Percentiles rank a stretch among this genome's conserved stretches.
phyloP scores from a whole-genome alignment of 2,113 vertebrate genomes.

The Erinaceus europaeus region DNA sequence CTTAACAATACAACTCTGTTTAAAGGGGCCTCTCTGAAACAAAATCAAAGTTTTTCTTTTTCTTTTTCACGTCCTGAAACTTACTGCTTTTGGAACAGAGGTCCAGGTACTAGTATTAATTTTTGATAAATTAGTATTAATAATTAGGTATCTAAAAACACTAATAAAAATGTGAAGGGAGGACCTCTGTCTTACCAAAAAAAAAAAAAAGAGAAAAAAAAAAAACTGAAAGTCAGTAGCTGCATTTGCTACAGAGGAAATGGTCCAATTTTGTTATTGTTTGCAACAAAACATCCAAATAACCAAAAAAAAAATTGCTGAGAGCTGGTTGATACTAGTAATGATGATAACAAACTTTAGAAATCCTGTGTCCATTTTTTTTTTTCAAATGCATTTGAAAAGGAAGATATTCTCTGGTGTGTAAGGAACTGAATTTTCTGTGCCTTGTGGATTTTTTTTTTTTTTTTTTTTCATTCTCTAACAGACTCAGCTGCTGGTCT shows the following conservation, averaged over 20 bases:
- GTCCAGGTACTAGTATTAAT: background rate
- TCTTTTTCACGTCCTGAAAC: background rate
- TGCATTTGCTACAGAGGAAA: slow-evolving; percentile 31
- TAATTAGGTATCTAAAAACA: background rate
- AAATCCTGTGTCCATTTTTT: background rate
- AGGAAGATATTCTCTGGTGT: background rate
- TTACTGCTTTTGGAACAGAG: background rate
- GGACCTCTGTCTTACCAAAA: background rate
- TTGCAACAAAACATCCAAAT: slow-evolving; percentile 46
- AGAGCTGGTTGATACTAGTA: slow-evolving; percentile 14
- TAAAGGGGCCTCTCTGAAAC: slow-evolving; percentile 30
- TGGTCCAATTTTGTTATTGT: slow-evolving; percentile 24
- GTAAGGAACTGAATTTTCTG: slow-evolving; percentile 10
- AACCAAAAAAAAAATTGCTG: background rate
- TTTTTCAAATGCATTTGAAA: background rate
- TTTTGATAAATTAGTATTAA: too few relatives aligned
- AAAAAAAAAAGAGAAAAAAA: slow-evolving; percentile 2
- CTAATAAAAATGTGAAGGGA: background rate
- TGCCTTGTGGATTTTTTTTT: background rate
- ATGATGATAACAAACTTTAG: background rate
- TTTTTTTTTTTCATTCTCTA: background rate
- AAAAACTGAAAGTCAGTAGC: slow-evolving; percentile 16
- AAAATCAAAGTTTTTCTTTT: slow-evolving; percentile 6
- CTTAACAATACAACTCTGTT: slow-evolving; percentile 34
- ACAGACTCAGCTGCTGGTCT: background rate